Conservation (phyloP, 1,140 invertebrate species). For the Macrotrachela quadricornifera region DNA sequence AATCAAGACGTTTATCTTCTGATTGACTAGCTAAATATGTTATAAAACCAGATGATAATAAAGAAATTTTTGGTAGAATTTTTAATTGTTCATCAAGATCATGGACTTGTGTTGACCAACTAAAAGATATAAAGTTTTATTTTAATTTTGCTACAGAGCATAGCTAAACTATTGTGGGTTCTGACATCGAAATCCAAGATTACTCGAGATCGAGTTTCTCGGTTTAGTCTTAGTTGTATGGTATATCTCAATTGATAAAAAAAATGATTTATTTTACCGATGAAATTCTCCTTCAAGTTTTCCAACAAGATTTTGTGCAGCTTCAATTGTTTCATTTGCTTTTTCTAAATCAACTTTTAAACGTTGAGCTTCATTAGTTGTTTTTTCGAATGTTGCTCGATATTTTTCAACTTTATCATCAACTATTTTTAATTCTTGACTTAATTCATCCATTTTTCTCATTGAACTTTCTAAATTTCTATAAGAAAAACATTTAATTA, state of each 20-base stretch:
- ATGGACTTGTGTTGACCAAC: constrained; percentile 17
- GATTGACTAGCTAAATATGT: constrained; percentile 46
- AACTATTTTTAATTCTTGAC: constrained; percentile 57
- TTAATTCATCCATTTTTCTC: constrained; percentile 54
- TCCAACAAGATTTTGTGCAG: constrained; percentile 58
- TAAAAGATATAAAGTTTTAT: too few relatives aligned
- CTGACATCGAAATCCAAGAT: too few relatives aligned
- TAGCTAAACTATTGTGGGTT: too few relatives aligned
- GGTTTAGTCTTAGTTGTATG: too few relatives aligned
- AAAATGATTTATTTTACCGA: constrained; percentile 27
- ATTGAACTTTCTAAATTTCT: constrained; percentile 47
- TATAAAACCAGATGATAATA: constrained; percentile 52
- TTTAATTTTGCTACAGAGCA: too few relatives aligned
- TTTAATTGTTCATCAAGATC: constrained; percentile 25
- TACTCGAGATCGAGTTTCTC: too few relatives aligned
- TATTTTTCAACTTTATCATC: constrained; percentile 65
- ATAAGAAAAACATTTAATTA: too few relatives aligned
- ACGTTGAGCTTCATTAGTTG: constrained; percentile 76
- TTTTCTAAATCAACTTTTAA: constrained; percentile 66
- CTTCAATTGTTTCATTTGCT: constrained; percentile 54
- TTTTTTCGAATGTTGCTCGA: constrained; percentile 46
- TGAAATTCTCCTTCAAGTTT: constrained; percentile 69
- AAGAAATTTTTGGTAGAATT: constrained; percentile 41
- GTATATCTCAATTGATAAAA: too few relatives aligned
- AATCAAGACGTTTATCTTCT: constrained; percentile 42